Percentiles rank a stretch among this genome's conserved stretches.
Conservation (phyloP, 2,888 invertebrate genomes). For the Leptogaster cylindrica region DNA sequence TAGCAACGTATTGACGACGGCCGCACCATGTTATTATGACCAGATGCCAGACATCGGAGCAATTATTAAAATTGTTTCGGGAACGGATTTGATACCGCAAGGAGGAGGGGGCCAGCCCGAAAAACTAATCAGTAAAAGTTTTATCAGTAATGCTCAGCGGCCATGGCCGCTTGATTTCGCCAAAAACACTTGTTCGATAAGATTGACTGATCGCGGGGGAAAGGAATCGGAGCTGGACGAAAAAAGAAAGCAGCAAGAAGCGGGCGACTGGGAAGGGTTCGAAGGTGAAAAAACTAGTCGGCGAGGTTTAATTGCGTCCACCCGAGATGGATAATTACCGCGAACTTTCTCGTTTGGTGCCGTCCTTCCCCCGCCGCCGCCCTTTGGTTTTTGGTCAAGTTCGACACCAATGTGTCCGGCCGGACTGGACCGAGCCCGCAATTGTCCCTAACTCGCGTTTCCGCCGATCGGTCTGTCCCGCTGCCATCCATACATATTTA, state of each 20-base stretch:
- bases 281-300: conserved; percentile 50
- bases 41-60: conserved; percentile 48
- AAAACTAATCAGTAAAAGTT: conserved; percentile 47
- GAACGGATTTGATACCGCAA: conserved; percentile 40
- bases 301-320: conserved; percentile 51
- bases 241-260: conserved; percentile 27
- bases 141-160: conserved; percentile 44
- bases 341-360: conserved; percentile 49
- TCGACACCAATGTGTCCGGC: conserved; percentile 20
- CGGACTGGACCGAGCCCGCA: not conserved
- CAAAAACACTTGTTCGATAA: conserved; percentile 36
- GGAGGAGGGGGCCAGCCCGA: conserved; percentile 20
- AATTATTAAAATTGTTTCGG: conserved; percentile 48
- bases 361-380: conserved; percentile 47
- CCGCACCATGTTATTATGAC: conserved; percentile 45
- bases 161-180: conserved; percentile 39
- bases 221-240: conserved; percentile 1
- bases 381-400: conserved; percentile 36
- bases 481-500: conserved; percentile 50
- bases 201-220: conserved; percentile 43
- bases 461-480: conserved; percentile 17
- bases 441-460: conserved; percentile 5
- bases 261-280: conserved; percentile 40
- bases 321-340: conserved; percentile 50
- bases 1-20: conserved; percentile 21